These are phyloP conservation scores for Phylloscopus trochilus DNA, from an alignment of 2,113 vertebrate species.

Conservation along the genomic window DNA sequence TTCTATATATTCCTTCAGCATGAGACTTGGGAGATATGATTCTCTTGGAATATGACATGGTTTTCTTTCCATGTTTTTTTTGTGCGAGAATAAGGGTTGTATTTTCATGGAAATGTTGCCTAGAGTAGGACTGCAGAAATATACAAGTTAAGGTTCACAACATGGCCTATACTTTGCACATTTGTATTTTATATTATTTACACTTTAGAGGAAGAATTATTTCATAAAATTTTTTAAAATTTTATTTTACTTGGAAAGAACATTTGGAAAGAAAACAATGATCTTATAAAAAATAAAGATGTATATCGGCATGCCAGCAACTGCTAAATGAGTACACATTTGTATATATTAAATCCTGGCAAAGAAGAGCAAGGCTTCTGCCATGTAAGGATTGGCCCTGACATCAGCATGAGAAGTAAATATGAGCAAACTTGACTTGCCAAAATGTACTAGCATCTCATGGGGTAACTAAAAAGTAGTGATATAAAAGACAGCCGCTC, in stretches of 20 bases:
- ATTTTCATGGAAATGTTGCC: not conserved
- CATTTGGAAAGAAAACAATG: not conserved
- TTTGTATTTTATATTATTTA: not conserved
- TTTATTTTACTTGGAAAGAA: not conserved
- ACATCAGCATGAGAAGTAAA: not conserved
- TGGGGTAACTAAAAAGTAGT: not conserved
- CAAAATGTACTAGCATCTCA: not conserved
- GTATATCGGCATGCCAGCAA: not conserved
- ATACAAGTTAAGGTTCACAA: not conserved
- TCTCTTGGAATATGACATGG: not conserved
- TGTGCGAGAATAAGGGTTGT: not conserved
- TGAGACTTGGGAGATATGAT: not conserved
- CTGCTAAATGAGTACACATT: not conserved
- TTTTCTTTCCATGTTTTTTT: not conserved
- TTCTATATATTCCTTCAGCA: not conserved
- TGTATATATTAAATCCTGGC: not conserved
- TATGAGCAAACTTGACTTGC: not conserved
- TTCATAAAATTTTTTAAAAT: not conserved
- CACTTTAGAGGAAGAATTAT: not conserved
- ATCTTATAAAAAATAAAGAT: not conserved
- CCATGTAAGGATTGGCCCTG: not conserved
- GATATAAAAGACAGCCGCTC: not conserved
- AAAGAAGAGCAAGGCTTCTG: not conserved
- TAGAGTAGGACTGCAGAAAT: not conserved
- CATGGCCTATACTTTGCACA: not conserved